A percentile compares a stretch with the other conserved stretches of the same genome.
Conservation (phyloP, 2,113 vertebrate genomes). For the Platycercus adscitus region DNA sequence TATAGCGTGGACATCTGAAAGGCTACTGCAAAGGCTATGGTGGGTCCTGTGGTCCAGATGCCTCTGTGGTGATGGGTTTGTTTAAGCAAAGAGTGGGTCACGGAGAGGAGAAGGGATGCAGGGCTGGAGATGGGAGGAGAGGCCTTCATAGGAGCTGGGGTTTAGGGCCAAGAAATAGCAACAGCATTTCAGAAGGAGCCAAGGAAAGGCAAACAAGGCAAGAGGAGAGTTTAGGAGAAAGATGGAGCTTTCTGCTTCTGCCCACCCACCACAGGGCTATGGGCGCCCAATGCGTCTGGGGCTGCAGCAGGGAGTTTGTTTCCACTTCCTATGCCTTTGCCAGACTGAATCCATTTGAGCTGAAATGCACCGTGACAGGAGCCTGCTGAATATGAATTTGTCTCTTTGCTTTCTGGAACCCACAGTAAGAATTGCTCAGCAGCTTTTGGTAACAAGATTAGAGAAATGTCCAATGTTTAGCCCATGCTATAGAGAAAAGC, state of each 20-base stretch:
- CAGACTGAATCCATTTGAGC: not conserved
- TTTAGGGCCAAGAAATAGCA: not conserved
- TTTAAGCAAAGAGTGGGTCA: not conserved
- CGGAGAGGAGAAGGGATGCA: not conserved
- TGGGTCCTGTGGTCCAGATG: not conserved
- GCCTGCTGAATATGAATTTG: not conserved
- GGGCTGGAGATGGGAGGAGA: not conserved
- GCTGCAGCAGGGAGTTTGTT: not conserved
- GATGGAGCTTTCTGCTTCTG: not conserved
- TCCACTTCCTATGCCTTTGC: not conserved
- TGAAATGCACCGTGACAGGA: not conserved
- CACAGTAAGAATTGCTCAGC: not conserved
- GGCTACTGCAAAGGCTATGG: not conserved
- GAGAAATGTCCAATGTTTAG: not conserved
- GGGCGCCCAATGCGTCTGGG: fast-evolving
- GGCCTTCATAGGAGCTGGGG: not conserved
- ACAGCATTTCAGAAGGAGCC: not conserved
- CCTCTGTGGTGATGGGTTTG: not conserved
- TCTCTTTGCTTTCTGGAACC: not conserved
- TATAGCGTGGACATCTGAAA: not conserved
- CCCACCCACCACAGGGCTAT: fast-evolving
- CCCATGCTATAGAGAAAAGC: not conserved
- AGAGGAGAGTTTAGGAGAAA: not conserved
- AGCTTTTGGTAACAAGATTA: constrained; percentile 11
- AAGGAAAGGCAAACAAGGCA: not conserved